Evolutionary conservation across 2,888 invertebrate genomes (phyloP), one percentile per base, ranked within the genome.

Genomic region (Nasonia oneida): DNA sequence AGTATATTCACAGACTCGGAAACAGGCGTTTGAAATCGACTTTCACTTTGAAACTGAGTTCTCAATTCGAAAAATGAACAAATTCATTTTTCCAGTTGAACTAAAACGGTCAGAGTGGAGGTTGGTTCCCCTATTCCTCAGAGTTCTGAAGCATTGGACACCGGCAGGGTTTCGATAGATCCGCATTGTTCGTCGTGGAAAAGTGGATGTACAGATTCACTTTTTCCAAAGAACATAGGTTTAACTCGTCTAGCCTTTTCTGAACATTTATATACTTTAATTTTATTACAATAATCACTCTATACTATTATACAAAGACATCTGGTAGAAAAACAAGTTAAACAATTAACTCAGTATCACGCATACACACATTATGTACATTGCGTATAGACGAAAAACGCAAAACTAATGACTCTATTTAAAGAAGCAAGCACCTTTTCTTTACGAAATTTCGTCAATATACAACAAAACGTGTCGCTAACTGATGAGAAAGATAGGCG

Each of bases 401-500:
- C 67, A 12, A 67, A 67, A 67, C 50, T 23, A 61, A 61, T 76
- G 23, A 39, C 53, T 76, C 12, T 53, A 37, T 8, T 14, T 10
- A 64, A 29, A 67, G 73, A 64, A 83, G 70, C 37, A 42, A 83
- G 70, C 37, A 42, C 42, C 15, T 53, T 84, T 67, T 84, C n/a
- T 18, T 73, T 12, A 73, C 29, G 23, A 23, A 29, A 42, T 37
- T 84, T 80, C 67, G 18, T 80, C 57, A 50, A 29, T 75, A n/a
- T 61, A 75, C 33, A 39, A 67, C 8, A 74, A 84, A 86, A 86
- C 90, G 90, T 90, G 90, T 91, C 90, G 88, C 89, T 87, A 89
- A 89, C 88, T 89, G 87, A 91, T 91, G 91, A 91, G 90, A 91
- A 91, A 91, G 91, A 91, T 91, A 90, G 90, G 91, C 89, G 90